Percentiles rank a stretch among this genome's conserved stretches.
Conservation (phyloP, 2,113 vertebrate species). For the Tylochromis polylepis region DNA sequence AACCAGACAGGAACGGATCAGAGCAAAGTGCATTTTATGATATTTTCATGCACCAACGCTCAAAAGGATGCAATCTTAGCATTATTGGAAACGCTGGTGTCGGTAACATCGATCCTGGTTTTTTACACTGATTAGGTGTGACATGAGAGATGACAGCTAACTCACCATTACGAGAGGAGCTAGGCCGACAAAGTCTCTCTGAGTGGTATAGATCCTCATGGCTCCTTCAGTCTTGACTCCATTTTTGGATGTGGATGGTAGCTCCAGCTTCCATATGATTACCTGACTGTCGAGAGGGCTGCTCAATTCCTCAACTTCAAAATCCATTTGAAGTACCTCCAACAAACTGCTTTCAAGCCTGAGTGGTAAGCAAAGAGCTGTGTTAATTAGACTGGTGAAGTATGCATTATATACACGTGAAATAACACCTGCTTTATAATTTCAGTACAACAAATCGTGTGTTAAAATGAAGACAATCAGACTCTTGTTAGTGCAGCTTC, state of each 20-base stretch:
- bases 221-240: slow-evolving; percentile 75
- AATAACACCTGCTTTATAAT: background rate
- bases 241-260: slow-evolving; percentile 66
- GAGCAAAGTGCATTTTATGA: slow-evolving; percentile 49
- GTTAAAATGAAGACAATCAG: background rate
- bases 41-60: slow-evolving; percentile 37
- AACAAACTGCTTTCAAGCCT: slow-evolving; percentile 68
- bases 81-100: slow-evolving; percentile 10
- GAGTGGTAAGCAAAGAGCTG: background rate
- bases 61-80: slow-evolving; percentile 26
- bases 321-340: slow-evolving; percentile 91
- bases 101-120: background rate
- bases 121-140: background rate
- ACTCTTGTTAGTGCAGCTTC: background rate
- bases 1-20: slow-evolving; percentile 51
- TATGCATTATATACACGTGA: background rate
- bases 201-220: slow-evolving; percentile 85
- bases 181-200: slow-evolving; percentile 82
- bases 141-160: background rate
- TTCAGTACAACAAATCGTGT: background rate
- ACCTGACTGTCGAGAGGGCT: slow-evolving; percentile 80
- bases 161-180: slow-evolving; percentile 91
- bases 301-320: slow-evolving; percentile 79
- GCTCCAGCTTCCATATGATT: slow-evolving; percentile 89
- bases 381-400: background rate